Conservation (phyloP, 2,888 invertebrate species). For the Harpalus rufipes region DNA sequence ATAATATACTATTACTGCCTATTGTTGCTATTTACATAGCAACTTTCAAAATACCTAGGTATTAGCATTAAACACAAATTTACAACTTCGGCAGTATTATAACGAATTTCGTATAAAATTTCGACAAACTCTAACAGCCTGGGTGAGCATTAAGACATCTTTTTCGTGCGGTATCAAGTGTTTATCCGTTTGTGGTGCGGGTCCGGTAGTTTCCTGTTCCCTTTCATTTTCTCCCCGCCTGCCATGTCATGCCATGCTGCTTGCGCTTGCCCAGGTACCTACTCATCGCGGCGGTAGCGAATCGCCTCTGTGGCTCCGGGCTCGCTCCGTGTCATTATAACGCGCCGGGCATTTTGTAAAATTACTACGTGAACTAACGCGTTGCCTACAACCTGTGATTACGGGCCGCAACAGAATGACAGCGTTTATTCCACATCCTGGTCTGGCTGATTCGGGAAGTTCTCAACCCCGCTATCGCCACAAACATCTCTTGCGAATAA, state of each 20-base stretch:
- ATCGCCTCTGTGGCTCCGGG: constrained; percentile 41
- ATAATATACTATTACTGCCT: no score
- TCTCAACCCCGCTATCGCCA: constrained; percentile 55
- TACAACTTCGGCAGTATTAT: no score
- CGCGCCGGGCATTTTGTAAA: constrained; percentile 65
- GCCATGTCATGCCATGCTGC: constrained; percentile 9
- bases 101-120: neutral
- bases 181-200: constrained; percentile 33
- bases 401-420: constrained; percentile 54
- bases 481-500: constrained; percentile 64
- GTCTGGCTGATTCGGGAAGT: constrained; percentile 41
- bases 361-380: constrained; percentile 60
- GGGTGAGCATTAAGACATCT: constrained; percentile 35
- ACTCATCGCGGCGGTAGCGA: constrained; percentile 44
- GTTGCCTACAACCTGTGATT: constrained; percentile 41
- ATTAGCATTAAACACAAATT: no score
- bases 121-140: neutral
- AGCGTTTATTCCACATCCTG: constrained; percentile 65
- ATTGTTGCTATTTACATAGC: no score
- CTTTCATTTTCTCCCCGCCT: constrained; percentile 42
- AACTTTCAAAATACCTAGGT: no score
- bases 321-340: constrained; percentile 57
- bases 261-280: constrained; percentile 52
- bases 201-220: constrained; percentile 40
- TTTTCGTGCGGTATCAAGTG: constrained; percentile 1